These are phyloP conservation scores for Pseudococcus longispinus DNA, from an alignment of 2,888 invertebrate genomes.

Conservation along the genomic window DNA sequence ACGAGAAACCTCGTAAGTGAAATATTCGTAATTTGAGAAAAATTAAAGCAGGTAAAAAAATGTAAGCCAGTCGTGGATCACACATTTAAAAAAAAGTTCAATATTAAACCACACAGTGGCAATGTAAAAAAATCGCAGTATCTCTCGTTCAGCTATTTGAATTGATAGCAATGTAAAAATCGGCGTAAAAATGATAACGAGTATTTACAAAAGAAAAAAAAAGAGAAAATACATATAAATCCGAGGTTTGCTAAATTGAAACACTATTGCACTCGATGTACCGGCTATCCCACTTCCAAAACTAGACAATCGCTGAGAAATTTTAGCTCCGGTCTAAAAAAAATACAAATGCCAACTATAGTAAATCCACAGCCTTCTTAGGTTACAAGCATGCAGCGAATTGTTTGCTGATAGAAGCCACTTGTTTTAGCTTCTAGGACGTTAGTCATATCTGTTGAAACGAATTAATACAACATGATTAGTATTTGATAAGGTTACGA, in stretches of 20 bases:
- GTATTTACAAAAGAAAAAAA: conserved; percentile 9
- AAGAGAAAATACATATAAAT: not conserved
- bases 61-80: conserved; percentile 1
- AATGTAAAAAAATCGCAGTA: not conserved
- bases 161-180: not conserved
- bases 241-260: not conserved
- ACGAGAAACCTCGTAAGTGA: not conserved
- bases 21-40: not conserved
- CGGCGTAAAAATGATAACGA: conserved; percentile 8
- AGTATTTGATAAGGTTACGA: not conserved
- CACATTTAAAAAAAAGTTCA: not conserved
- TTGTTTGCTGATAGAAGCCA: conserved; percentile 31
- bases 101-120: conserved; percentile 5
- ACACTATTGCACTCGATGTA: conserved; percentile 20
- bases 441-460: conserved; percentile 50
- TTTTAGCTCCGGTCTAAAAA: not conserved
- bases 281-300: not conserved
- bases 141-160: not conserved
- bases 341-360: conserved; percentile 27
- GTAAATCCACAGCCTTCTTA: conserved; percentile 15
- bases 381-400: conserved; percentile 14
- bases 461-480: not conserved
- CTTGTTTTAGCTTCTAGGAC: conserved; percentile 32
- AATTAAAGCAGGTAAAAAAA: not conserved
- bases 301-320: not conserved